Percentiles rank a stretch among this genome's conserved stretches.
Evolutionary conservation across 1,140 invertebrate genomes (phyloP).

Genomic region (Trypoxylus dichotomus): DNA sequence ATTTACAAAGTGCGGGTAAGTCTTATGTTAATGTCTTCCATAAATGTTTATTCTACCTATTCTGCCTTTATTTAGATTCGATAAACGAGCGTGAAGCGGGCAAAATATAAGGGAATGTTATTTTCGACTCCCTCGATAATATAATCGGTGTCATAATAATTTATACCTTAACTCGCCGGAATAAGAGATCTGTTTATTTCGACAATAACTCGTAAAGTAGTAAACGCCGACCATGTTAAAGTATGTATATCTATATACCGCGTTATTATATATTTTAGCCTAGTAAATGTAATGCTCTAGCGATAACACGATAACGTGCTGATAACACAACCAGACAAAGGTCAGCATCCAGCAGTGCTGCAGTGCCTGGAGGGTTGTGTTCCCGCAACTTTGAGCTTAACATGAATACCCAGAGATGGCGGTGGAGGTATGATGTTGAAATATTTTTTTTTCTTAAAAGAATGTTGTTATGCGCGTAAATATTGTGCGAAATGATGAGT

Average conservation of each 20-base stretch:
- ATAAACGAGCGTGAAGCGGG: background rate
- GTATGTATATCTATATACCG: background rate
- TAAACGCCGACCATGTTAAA: background rate
- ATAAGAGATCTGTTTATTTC: slow-evolving; percentile 1
- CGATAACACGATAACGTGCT: slow-evolving; percentile 25
- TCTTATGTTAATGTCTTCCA: background rate
- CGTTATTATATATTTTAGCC: slow-evolving; percentile 19
- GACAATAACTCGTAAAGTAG: background rate
- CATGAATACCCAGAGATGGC: slow-evolving; percentile 5
- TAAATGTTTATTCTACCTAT: background rate
- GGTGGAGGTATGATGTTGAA: background rate
- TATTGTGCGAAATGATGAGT: background rate
- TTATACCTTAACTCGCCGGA: background rate
- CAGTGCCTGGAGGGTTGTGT: slow-evolving; percentile 28
- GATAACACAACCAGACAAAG: slow-evolving; percentile 25
- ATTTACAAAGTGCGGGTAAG: background rate
- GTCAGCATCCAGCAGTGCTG: slow-evolving; percentile 31
- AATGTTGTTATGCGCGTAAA: background rate
- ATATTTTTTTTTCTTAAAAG: background rate
- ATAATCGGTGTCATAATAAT: background rate
- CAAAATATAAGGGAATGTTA: background rate
- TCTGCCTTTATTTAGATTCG: background rate
- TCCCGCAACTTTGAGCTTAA: background rate
- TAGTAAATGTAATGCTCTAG: slow-evolving; percentile 24
- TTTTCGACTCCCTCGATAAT: background rate